Base-by-base conservation (phyloP, 2,113 vertebrate genomes). In the Oreotrochilus melanogaster region DNA sequence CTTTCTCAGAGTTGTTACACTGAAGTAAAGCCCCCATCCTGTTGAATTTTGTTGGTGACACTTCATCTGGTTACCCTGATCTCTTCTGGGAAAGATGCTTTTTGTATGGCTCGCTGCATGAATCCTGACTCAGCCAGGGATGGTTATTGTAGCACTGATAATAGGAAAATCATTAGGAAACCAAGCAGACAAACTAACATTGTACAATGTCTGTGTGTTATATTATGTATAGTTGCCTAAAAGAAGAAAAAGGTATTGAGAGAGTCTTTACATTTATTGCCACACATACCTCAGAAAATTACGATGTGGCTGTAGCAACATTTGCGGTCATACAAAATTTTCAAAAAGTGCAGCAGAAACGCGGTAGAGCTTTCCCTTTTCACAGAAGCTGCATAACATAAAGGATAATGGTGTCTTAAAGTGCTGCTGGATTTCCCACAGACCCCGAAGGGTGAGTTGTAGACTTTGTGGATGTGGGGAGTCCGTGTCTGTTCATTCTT, bases 401-500 rank as follows among this genome's bases (percentile, higher is more conserved):
- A 90, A 74, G 51, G n/a, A n/a, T 39, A 84, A 86, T 28, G 17
- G 42, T 25, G 43, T 75, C 70, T 93, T 88, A 71, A 79, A 75
- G n/a, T 78, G 28, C 42, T 79, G 39, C 78, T 89, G 31, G 50
- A 89, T 83, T 91, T 47, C 67, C 86, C 48, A 70, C 47, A 94
- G 73, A 61, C 72, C 61, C 61, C 33, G 50, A 65, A 69, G 74
- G 90, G 51, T 88, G 56, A 91, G 74, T 28, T 67, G 60, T 39
- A 84, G 23, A 31, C n/a, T 56, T 56, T 31, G 54, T 56, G 54
- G 30, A 86, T 72, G 33, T 64, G 78, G 43, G 51, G 16, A 72
- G 30, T 43, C 88, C 81, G 35, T 0, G 57, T 73, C 88, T 82
- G 67, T 94, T 96, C 47, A 62, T 97, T 95, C 74, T 69, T 89